Base-by-base conservation (phyloP, 1,140 invertebrate genomes). In the Apolygus lucorum region DNA sequence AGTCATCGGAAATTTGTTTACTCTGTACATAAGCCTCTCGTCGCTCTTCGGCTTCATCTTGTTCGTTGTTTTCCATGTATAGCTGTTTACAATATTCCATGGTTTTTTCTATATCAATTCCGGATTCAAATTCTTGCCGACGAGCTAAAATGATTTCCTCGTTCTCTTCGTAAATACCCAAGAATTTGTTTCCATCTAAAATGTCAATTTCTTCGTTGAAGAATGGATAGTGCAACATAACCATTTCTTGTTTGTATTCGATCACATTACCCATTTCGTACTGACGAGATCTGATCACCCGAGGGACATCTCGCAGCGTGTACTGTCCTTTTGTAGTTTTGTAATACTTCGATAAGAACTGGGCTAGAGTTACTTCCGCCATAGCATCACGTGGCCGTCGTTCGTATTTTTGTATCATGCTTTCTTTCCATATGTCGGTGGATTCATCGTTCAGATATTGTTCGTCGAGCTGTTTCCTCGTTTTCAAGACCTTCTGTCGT, bases 211-310 rank as follows among this genome's bases (percentile, higher is more conserved):
- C 72, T 76, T 78, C 77, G 28, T 77, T 75, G 71, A 76, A 74
- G 64, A 77, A 78, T 1, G 26, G 73, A 14, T 77, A 27, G 72
- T 75, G 75, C 0, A 78, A 72, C n/a, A 76, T 59, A 26, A 78
- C 77, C 77, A 78, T 77, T 54, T 78, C 77, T 28, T 77, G 71
- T 76, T 76, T 71, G 74, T 78, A 78, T 73, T 79, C 72, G 49
- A 73, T 73, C 73, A 73, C 76, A 72, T 77, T 75, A 72, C 75
- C 73, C 0, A 75, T 75, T 25, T 76, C 73, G 72, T 78, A 78
- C 66, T 65, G 68, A 73, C 75, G 74, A 72, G 76, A 77, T 73
- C 77, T 73, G 77, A 78, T 76, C 17, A 78, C 52, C 68, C 75
- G 74, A 71, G 71, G 73, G 27, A 74, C 13, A 49, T 49, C 34